phyloP scores from a whole-genome alignment of 2,113 vertebrate genomes.

The Trichomycterus rosablanca region DNA sequence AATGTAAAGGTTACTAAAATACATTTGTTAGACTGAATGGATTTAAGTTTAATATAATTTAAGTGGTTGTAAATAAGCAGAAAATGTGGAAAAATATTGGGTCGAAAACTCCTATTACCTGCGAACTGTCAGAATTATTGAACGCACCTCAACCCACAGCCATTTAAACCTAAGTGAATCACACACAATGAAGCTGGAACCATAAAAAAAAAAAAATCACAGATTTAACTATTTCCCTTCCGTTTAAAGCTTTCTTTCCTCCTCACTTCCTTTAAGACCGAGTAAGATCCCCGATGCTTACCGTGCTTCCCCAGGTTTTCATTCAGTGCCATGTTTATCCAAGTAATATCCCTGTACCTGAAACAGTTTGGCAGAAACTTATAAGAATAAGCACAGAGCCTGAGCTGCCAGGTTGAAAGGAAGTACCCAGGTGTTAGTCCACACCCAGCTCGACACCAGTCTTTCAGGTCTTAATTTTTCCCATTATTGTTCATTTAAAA shows the following conservation, averaged over 20 bases:
- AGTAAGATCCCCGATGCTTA: background rate
- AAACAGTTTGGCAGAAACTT: background rate
- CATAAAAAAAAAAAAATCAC: background rate
- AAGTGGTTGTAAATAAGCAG: too few species aligned
- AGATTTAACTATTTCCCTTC: background rate
- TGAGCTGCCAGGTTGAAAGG: background rate
- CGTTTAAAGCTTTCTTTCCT: background rate
- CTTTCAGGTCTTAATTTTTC: conserved; percentile 51
- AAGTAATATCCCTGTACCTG: background rate
- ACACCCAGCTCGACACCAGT: conserved; percentile 66
- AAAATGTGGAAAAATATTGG: too few species aligned
- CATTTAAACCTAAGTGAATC: too few species aligned
- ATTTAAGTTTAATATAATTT: too few species aligned
- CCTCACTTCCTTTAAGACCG: background rate
- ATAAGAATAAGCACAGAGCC: background rate
- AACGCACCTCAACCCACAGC: too few species aligned
- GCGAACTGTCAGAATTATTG: too few species aligned
- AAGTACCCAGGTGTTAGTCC: conserved; percentile 35
- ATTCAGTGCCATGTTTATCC: conserved; percentile 10
- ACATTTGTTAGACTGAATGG: too few species aligned
- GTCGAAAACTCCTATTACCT: too few species aligned
- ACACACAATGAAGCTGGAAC: background rate
- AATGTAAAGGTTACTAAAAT: too few species aligned
- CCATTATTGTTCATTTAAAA: background rate
- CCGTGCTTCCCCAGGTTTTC: conserved; percentile 12